Conservation (phyloP, 1,140 invertebrate genomes). For the Zeugodacus cucurbitae region DNA sequence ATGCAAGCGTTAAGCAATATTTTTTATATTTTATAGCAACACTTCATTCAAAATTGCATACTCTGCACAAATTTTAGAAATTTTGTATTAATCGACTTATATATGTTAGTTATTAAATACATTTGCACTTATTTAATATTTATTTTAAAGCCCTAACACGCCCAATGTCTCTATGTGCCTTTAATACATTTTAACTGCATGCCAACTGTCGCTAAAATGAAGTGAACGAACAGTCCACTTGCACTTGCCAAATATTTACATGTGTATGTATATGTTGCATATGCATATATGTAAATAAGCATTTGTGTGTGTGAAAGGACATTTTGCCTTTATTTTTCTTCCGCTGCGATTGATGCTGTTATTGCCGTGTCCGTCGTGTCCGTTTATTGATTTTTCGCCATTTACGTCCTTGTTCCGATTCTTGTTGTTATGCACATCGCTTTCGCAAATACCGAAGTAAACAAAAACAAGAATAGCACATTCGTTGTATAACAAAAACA, state of each 20-base stretch:
- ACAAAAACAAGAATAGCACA: background rate
- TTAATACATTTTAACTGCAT: background rate
- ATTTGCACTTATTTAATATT: background rate
- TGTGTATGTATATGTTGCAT: background rate
- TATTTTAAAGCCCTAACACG: background rate
- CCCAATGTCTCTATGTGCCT: background rate
- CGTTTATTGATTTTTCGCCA: background rate
- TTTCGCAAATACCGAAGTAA: background rate
- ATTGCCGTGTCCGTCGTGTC: background rate
- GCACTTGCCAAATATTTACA: background rate
- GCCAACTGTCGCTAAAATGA: background rate
- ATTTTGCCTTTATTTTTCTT: background rate
- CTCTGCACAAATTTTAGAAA: too few relatives aligned
- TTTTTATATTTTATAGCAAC: too few relatives aligned
- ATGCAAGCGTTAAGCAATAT: too few relatives aligned
- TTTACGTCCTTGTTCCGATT: slow-evolving; percentile 24
- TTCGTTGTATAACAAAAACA: background rate
- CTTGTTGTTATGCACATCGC: background rate
- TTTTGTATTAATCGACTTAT: too few relatives aligned
- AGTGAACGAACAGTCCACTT: background rate
- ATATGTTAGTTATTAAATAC: background rate
- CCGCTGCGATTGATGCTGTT: background rate
- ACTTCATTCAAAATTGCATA: too few relatives aligned
- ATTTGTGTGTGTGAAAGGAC: background rate
- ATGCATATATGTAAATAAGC: background rate